phyloP scores from a whole-genome alignment of 2,888 invertebrate species.

The Lomographa bimaculata region DNA sequence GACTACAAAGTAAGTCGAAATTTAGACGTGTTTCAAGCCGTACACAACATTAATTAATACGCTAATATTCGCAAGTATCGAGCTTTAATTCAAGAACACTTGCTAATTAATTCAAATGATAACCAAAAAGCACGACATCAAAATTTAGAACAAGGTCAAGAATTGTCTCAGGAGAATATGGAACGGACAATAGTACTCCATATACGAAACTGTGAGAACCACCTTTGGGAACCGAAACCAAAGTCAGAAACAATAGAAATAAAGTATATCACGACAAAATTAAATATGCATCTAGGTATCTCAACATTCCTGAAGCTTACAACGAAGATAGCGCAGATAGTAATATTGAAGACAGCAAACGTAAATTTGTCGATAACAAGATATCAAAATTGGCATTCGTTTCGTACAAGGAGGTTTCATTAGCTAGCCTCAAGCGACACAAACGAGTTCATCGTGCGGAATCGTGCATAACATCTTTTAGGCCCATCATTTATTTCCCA shows the following conservation, averaged over 20 bases:
- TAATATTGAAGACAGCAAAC: slow-evolving; percentile 11
- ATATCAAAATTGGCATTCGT: slow-evolving; percentile 10
- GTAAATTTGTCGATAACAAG: slow-evolving; percentile 13
- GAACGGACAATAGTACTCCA: slow-evolving; percentile 66
- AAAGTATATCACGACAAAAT: slow-evolving; percentile 44
- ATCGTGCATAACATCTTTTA: slow-evolving; percentile 15
- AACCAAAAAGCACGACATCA: slow-evolving; percentile 43
- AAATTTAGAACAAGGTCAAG: slow-evolving; percentile 76
- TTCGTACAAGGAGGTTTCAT: slow-evolving; percentile 10
- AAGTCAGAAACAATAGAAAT: slow-evolving; percentile 48
- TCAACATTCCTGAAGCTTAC: slow-evolving; percentile 13
- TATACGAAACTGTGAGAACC: slow-evolving; percentile 69
- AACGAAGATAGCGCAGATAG: slow-evolving; percentile 6
- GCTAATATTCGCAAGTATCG: no score
- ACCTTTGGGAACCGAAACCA: slow-evolving; percentile 61
- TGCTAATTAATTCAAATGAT: slow-evolving; percentile 23
- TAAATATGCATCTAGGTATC: slow-evolving; percentile 32
- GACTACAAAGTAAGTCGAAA: no score
- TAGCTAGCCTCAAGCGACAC: slow-evolving; percentile 10
- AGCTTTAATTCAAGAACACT: no score
- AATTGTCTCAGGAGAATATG: slow-evolving; percentile 66
- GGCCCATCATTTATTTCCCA: slow-evolving; percentile 15
- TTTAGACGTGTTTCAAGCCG: no score
- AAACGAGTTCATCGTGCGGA: slow-evolving; percentile 14
- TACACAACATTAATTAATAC: no score